A percentile compares a stretch with the other conserved stretches of the same genome.
phyloP scores from a whole-genome alignment of 2,797 vertebrate species.

The Syngnathus rostellatus region DNA sequence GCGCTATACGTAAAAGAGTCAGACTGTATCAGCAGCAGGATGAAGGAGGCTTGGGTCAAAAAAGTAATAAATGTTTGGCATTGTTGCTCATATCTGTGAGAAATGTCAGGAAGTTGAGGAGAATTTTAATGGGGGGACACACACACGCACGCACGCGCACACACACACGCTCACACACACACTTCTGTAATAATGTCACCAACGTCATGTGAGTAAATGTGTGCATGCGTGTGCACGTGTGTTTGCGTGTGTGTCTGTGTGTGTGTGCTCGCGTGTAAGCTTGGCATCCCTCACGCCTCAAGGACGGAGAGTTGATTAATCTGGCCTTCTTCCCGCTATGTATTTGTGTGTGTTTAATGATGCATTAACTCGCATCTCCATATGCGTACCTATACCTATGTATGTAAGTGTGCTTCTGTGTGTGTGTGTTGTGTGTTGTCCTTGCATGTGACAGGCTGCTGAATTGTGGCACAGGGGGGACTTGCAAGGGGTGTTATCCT shows the following conservation, averaged over 20 bases:
- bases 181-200: slow-evolving; percentile 26
- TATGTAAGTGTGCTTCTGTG: not conserved
- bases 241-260: not conserved
- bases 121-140: slow-evolving; percentile 26
- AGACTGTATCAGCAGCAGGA: not conserved
- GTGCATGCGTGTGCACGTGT: not conserved
- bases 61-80: not conserved
- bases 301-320: slow-evolving; percentile 60
- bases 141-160: not conserved
- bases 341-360: slow-evolving; percentile 10
- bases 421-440: not conserved
- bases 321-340: slow-evolving; percentile 32
- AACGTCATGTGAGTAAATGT: not conserved
- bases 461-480: not conserved
- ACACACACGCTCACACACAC: not conserved
- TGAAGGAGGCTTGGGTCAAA: not conserved
- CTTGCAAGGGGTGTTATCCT: not conserved
- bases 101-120: slow-evolving; percentile 35
- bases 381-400: not conserved
- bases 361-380: not conserved
- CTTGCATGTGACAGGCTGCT: slow-evolving; percentile 4
- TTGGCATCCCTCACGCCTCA: slow-evolving; percentile 52
- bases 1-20: not conserved
- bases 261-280: slow-evolving; percentile 3
- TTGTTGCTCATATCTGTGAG: not conserved